phyloP scores from a whole-genome alignment of 2,888 invertebrate species.

The Diogma glabrata region DNA sequence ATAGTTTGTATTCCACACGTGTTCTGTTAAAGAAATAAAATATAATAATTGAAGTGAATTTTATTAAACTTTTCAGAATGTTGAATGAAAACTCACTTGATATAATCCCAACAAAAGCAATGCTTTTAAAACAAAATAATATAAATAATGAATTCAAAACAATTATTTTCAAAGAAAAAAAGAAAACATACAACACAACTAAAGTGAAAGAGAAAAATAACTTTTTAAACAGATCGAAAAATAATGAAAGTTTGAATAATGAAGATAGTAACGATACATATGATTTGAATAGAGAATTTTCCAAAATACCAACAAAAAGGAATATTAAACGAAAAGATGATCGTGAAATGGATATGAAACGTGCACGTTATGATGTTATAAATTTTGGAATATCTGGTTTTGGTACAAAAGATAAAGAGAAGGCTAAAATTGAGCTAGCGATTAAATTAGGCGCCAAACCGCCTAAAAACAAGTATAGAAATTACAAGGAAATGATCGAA shows the following conservation, averaged over 20 bases:
- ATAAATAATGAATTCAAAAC: neutral
- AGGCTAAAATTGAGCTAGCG: conserved; percentile 66
- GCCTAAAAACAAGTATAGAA: conserved; percentile 52
- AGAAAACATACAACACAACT: neutral
- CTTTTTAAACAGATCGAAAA: neutral
- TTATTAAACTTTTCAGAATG: neutral
- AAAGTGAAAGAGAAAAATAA: neutral
- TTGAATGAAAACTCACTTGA: conserved; percentile 20
- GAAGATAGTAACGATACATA: neutral
- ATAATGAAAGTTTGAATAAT: neutral
- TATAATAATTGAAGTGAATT: neutral
- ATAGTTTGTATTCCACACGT: conserved; percentile 3
- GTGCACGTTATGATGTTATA: conserved; percentile 66
- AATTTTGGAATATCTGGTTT: conserved; percentile 76
- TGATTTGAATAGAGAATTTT: too few species aligned
- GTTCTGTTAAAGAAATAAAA: neutral
- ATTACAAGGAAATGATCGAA: conserved; percentile 59
- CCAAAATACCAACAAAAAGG: neutral
- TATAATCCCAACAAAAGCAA: conserved; percentile 31
- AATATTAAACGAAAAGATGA: conserved; percentile 16
- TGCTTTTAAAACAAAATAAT: conserved; percentile 24
- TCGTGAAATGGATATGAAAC: conserved; percentile 56
- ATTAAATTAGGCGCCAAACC: conserved; percentile 77
- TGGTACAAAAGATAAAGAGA: conserved; percentile 53
- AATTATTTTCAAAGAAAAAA: neutral